phyloP scores from a whole-genome alignment of 2,797 vertebrate species.

The Nasua narica region DNA sequence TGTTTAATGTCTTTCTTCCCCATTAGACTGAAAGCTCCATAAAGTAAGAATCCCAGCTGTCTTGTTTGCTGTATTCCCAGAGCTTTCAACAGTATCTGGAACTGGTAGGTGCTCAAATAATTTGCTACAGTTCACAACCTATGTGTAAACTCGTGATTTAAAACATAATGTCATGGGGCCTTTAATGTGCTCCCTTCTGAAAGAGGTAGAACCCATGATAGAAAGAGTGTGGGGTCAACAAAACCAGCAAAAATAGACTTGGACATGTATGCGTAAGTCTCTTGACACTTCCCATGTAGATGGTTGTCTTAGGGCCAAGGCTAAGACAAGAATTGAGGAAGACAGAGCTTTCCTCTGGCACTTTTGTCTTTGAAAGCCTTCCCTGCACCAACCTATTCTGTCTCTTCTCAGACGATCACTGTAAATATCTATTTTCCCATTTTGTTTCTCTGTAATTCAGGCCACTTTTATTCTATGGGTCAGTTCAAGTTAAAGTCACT shows the following conservation, averaged over 20 bases:
- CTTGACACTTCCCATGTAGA: neutral
- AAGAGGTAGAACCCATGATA: neutral
- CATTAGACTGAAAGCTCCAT: conserved; percentile 30
- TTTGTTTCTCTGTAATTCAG: neutral
- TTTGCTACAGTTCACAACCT: neutral
- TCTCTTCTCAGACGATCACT: neutral
- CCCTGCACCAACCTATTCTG: neutral
- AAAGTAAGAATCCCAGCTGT: conserved; percentile 32
- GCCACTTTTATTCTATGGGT: conserved; percentile 15
- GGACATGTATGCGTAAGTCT: neutral
- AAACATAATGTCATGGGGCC: neutral
- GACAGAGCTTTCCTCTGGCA: neutral
- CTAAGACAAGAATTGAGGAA: neutral
- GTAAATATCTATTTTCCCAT: neutral
- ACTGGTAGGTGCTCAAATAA: neutral
- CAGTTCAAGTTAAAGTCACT: conserved; percentile 46
- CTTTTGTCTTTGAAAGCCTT: neutral
- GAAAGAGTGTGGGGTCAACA: neutral
- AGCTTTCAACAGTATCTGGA: neutral
- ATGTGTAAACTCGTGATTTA: neutral
- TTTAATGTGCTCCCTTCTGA: neutral
- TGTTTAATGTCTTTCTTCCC: conserved; percentile 33
- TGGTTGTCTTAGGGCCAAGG: neutral
- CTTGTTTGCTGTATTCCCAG: conserved; percentile 7
- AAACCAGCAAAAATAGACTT: neutral